Conservation (phyloP, 30 jellyfish, hydroid and myxozoan genomes). For the Aurelia sp. region DNA sequence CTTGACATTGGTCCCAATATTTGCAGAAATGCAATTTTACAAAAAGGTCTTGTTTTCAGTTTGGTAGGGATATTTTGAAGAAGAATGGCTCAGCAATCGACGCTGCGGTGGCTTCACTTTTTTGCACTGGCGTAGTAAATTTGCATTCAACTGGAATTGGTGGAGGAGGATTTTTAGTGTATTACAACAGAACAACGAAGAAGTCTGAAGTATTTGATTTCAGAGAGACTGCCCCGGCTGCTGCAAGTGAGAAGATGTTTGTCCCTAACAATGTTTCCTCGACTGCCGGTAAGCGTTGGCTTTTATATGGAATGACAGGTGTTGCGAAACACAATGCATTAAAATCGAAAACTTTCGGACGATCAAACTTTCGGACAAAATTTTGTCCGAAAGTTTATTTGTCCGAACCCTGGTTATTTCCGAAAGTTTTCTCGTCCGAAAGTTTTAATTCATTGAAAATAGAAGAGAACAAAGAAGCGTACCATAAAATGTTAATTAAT, state of each 20-base stretch:
- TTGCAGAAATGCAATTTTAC: no score
- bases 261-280: slow-evolving; percentile 41
- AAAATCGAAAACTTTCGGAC: no score
- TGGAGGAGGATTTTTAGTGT: slow-evolving; percentile 95
- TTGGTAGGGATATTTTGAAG: slow-evolving; percentile 73
- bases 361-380: no score
- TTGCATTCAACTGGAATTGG: slow-evolving; percentile 95
- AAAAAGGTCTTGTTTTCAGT: not conserved
- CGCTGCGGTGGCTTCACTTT: slow-evolving; percentile 87
- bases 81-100: slow-evolving; percentile 86
- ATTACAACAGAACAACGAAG: slow-evolving; percentile 60
- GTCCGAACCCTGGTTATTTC: no score
- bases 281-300: slow-evolving; percentile 44
- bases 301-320: no score
- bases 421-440: no score
- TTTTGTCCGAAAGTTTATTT: no score
- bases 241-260: slow-evolving; percentile 63
- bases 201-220: slow-evolving; percentile 67
- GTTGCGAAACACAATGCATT: no score
- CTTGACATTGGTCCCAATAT: no score
- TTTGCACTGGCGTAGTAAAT: slow-evolving; percentile 91
- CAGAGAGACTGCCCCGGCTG: slow-evolving; percentile 91
- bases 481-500: no score
- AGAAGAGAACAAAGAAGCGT: no score
- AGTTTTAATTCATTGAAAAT: no score